phyloP scores from a whole-genome alignment of 2,797 vertebrate species.

The Picus viridis region DNA sequence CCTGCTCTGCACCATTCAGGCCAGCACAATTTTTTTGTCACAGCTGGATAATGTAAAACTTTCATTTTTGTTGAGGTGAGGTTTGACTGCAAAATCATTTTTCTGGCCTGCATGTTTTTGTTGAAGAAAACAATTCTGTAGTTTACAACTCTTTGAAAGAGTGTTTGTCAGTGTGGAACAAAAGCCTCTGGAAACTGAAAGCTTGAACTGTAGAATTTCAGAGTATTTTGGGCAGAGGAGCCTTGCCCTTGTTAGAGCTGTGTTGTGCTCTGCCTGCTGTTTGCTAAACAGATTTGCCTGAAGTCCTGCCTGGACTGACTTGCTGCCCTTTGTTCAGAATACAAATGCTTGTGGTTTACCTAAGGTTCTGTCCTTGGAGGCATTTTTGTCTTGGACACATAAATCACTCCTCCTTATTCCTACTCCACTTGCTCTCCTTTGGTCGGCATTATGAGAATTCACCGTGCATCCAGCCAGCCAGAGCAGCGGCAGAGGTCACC shows the following conservation, averaged over 20 bases:
- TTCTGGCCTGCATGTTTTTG: neutral
- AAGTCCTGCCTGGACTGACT: neutral
- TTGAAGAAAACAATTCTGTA: neutral
- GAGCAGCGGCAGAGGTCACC: neutral
- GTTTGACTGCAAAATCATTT: neutral
- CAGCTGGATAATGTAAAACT: neutral
- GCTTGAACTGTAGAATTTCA: neutral
- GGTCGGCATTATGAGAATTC: slow-evolving; percentile 27
- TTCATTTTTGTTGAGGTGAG: too few relatives aligned
- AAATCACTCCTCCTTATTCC: neutral
- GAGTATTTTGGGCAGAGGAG: neutral
- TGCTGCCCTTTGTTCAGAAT: neutral
- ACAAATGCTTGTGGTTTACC: neutral
- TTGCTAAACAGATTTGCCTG: neutral
- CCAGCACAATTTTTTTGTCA: neutral
- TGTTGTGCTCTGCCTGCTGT: neutral
- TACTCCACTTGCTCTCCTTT: neutral
- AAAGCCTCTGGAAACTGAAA: neutral
- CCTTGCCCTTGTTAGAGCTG: neutral
- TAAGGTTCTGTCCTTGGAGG: slow-evolving; percentile 14
- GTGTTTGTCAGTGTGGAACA: neutral
- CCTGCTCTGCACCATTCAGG: neutral
- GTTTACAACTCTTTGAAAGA: neutral
- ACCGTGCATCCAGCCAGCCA: neutral
- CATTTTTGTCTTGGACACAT: neutral